Conservation (phyloP, 2,113 vertebrate genomes). For the Prolemur simus region DNA sequence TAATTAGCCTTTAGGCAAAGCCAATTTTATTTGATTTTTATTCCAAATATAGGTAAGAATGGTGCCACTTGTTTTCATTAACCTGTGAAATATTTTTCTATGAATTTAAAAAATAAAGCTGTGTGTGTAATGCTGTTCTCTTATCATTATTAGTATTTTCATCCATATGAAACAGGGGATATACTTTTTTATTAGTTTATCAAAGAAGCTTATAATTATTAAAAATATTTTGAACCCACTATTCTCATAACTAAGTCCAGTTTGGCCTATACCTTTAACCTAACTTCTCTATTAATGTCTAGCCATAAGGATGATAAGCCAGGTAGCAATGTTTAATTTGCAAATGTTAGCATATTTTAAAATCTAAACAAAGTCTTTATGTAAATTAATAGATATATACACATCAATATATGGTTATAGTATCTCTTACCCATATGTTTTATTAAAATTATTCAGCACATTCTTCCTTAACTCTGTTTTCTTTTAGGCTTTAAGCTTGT, state of each 20-base stretch:
- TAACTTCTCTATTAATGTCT: slow-evolving; percentile 44
- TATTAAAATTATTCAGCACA: background rate
- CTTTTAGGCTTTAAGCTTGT: background rate
- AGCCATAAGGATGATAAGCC: background rate
- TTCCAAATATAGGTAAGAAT: background rate
- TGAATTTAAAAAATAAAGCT: background rate
- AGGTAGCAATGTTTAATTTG: background rate
- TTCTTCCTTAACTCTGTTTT: background rate
- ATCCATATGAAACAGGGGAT: background rate
- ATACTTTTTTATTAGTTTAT: background rate
- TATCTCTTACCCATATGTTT: background rate
- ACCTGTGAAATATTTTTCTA: background rate
- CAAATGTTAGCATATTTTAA: background rate
- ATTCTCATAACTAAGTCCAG: background rate
- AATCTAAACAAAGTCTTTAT: background rate
- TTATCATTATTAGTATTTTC: background rate
- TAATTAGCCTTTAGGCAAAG: background rate
- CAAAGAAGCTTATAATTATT: background rate
- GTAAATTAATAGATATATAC: background rate
- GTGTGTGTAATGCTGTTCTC: background rate
- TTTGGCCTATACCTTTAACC: slow-evolving; percentile 29
- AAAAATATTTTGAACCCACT: background rate
- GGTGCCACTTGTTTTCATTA: background rate
- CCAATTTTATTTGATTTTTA: background rate
- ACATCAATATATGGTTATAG: background rate